Evolutionary conservation across 2,797 vertebrate genomes (phyloP).

Genomic region (Danio albolineatus): DNA sequence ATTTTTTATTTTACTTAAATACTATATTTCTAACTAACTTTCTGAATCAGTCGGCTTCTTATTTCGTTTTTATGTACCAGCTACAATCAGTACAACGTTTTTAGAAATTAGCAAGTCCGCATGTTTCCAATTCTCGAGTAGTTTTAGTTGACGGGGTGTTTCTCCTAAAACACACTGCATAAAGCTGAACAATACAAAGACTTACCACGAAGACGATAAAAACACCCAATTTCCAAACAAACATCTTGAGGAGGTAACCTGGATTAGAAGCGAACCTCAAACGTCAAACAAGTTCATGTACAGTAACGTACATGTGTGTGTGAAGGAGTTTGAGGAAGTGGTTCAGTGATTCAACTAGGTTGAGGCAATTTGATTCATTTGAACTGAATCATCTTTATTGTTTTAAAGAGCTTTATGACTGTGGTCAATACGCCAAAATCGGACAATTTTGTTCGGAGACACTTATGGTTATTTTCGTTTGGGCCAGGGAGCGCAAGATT

Average conservation of each 20-base stretch:
- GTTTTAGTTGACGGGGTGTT: no score
- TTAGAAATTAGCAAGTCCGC: no score
- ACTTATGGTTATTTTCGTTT: no score
- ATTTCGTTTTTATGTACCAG: no score
- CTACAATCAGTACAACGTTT: no score
- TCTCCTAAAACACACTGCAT: not conserved
- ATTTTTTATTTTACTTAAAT: no score
- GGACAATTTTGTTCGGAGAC: not conserved
- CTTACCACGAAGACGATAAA: not conserved
- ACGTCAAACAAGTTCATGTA: not conserved
- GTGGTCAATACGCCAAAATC: not conserved
- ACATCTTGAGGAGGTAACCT: not conserved
- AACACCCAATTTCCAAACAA: not conserved
- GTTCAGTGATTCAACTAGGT: not conserved
- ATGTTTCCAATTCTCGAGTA: no score
- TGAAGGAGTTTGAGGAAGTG: fast-evolving
- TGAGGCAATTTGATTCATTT: not conserved
- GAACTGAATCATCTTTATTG: not conserved
- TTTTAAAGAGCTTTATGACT: not conserved
- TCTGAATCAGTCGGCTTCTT: no score
- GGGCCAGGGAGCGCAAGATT: not conserved
- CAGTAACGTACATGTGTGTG: not conserved
- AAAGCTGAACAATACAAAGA: not conserved
- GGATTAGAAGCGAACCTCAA: no score
- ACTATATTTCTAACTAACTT: no score